phyloP scores from a whole-genome alignment of 2,888 invertebrate species.

The Drosophila dives region DNA sequence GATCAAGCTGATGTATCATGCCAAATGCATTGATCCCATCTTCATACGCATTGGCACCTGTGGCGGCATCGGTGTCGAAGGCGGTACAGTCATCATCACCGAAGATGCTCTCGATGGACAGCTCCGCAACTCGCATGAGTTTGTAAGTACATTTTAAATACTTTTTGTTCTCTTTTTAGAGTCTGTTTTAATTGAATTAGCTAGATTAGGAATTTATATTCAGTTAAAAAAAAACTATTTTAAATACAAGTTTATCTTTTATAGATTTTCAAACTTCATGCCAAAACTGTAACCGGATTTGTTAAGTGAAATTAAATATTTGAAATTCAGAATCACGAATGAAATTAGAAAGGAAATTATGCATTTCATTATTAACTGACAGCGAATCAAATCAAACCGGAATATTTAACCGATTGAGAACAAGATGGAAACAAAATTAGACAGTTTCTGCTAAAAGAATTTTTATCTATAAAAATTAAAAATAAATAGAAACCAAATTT shows the following conservation, averaged over 20 bases:
- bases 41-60: constrained; percentile 98
- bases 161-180: too few species aligned
- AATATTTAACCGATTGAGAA: background rate
- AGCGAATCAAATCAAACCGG: background rate
- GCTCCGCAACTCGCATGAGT: constrained; percentile 91
- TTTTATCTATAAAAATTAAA: too few species aligned
- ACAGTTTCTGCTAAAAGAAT: background rate
- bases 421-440: background rate
- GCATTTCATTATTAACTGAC: background rate
- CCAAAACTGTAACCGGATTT: background rate
- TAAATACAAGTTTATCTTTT: background rate
- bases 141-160: constrained; percentile 87
- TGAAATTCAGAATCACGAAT: background rate
- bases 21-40: constrained; percentile 93
- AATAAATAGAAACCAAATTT: background rate
- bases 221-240: background rate
- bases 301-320: background rate
- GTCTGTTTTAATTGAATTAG: background rate
- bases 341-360: background rate
- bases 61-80: constrained; percentile 96
- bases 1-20: constrained; percentile 97
- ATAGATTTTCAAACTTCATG: background rate
- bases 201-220: background rate
- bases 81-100: constrained; percentile 96
- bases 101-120: constrained; percentile 96